phyloP scores from a whole-genome alignment of 2,113 vertebrate species.

The Thamnophis sirtalis region DNA sequence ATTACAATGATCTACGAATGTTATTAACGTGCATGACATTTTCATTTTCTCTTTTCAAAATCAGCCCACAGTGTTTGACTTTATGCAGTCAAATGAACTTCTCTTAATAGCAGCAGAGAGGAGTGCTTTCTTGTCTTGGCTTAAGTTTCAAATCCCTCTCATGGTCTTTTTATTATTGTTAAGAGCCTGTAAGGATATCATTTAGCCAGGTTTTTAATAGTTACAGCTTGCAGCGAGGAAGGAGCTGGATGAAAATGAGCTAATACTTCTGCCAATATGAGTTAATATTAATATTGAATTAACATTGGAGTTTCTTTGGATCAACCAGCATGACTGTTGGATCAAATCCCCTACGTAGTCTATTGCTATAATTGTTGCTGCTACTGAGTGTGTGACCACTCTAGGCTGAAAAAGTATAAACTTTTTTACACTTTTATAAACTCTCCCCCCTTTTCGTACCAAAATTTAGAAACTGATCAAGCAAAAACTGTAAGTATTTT shows the following conservation, averaged over 20 bases:
- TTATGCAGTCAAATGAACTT: neutral
- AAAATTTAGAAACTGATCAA: neutral
- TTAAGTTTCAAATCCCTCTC: neutral
- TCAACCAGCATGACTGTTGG: neutral
- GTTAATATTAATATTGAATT: neutral
- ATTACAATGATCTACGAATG: conserved; percentile 9
- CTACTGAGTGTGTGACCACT: neutral
- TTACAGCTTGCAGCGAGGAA: neutral
- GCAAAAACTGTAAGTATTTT: neutral
- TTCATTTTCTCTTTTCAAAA: neutral
- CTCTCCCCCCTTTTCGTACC: neutral
- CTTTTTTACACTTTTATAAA: neutral
- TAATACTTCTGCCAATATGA: neutral
- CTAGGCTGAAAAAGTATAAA: neutral
- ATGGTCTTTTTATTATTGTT: neutral
- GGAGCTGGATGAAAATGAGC: neutral
- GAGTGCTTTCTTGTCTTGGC: neutral
- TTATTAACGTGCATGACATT: neutral
- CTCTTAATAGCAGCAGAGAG: neutral
- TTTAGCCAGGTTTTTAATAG: neutral
- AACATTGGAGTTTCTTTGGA: neutral
- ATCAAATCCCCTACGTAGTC: neutral
- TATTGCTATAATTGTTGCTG: neutral
- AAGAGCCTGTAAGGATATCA: neutral
- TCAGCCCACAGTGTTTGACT: neutral